These are phyloP conservation scores for Eupsilia transversa DNA, from an alignment of 2,888 invertebrate genomes.

Conservation along the genomic window DNA sequence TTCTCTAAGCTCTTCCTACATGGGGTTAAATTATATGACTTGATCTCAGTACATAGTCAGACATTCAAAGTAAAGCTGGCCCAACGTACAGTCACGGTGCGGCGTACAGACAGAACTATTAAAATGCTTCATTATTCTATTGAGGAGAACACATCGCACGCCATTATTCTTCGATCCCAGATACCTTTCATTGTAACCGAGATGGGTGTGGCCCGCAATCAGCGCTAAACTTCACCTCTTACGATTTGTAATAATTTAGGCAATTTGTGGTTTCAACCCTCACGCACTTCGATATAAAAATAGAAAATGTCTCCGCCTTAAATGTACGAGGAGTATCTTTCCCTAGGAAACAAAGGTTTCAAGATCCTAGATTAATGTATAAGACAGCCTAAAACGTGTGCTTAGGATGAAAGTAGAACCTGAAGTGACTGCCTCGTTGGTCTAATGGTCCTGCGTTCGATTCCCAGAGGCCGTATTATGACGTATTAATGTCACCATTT, in stretches of 20 bases:
- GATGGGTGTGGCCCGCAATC: conserved; percentile 58
- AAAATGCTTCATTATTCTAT: conserved; percentile 41
- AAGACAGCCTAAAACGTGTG: too few species aligned
- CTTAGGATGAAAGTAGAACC: not conserved
- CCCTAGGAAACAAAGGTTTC: not conserved
- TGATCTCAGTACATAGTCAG: not conserved
- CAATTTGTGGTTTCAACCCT: conserved; percentile 41
- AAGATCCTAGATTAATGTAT: not conserved
- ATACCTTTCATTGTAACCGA: conserved; percentile 52
- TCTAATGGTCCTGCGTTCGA: too few species aligned
- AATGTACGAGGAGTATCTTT: not conserved
- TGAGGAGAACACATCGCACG: conserved; percentile 41
- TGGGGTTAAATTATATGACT: not conserved
- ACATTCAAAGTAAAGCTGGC: not conserved
- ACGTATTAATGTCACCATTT: too few species aligned
- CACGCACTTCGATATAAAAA: conserved; percentile 18
- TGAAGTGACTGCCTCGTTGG: too few species aligned
- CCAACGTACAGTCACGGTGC: not conserved
- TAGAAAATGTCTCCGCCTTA: conserved; percentile 19
- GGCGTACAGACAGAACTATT: conserved; percentile 31
- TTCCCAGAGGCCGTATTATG: too few species aligned
- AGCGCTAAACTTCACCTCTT: conserved; percentile 40
- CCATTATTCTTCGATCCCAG: conserved; percentile 47
- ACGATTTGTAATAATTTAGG: conserved; percentile 54
- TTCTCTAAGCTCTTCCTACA: not conserved